Conservation (phyloP, 2,888 invertebrate species). For the Nipponacmea schrenckii region DNA sequence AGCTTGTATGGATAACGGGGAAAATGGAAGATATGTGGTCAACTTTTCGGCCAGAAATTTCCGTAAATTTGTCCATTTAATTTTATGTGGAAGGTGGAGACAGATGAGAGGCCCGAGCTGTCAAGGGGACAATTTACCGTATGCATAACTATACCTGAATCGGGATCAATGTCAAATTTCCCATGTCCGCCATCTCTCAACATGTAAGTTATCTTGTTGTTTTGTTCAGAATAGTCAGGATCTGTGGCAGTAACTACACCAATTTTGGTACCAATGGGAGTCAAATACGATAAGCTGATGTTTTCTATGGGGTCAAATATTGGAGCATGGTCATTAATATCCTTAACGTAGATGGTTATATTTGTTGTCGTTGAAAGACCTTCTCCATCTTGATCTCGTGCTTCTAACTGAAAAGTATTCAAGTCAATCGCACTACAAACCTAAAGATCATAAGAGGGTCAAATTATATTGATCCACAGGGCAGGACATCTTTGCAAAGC, state of each 20-base stretch:
- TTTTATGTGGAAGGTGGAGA: too few relatives aligned
- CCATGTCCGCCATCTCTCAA: constrained; percentile 15
- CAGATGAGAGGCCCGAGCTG: too few relatives aligned
- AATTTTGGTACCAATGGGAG: not conserved
- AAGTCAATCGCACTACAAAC: too few relatives aligned
- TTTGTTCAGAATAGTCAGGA: constrained; percentile 10
- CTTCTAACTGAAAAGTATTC: constrained; percentile 20
- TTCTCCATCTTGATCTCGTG: constrained; percentile 19
- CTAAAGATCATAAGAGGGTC: too few relatives aligned
- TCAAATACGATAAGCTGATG: not conserved
- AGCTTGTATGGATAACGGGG: too few relatives aligned
- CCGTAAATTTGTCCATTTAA: too few relatives aligned
- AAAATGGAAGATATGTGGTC: too few relatives aligned
- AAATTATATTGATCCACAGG: too few relatives aligned
- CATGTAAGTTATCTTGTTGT: constrained; percentile 15
- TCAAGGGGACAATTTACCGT: too few relatives aligned
- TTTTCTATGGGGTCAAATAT: constrained; percentile 5
- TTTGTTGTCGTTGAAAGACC: constrained; percentile 15
- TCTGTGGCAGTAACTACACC: constrained; percentile 11
- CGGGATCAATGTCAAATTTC: constrained; percentile 12
- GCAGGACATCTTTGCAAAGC: too few relatives aligned
- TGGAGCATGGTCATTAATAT: constrained; percentile 26
- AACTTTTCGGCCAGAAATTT: too few relatives aligned
- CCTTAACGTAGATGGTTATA: constrained; percentile 22
- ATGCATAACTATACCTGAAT: too few relatives aligned